Conservation (phyloP, 1,140 invertebrate species). For the Leptinotarsa texana region DNA sequence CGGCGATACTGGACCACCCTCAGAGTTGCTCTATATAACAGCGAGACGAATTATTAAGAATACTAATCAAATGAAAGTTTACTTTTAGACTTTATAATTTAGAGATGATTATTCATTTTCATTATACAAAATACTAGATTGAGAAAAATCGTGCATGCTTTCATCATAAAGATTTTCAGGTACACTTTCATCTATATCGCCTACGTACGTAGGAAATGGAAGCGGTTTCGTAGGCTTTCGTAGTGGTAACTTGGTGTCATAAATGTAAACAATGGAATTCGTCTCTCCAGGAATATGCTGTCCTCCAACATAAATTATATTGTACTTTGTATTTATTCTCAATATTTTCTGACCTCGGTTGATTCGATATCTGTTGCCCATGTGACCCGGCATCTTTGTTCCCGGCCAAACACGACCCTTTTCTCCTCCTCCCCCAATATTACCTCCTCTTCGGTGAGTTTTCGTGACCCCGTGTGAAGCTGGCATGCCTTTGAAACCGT, state of each 20-base stretch:
- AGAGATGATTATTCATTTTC: slow-evolving; percentile 52
- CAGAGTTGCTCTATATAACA: no score
- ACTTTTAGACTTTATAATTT: background rate
- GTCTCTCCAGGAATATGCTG: slow-evolving; percentile 77
- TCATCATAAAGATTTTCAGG: slow-evolving; percentile 75
- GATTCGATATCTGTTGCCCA: slow-evolving; percentile 83
- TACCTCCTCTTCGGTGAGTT: slow-evolving; percentile 89
- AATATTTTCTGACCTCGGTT: slow-evolving; percentile 79
- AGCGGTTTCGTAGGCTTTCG: slow-evolving; percentile 65
- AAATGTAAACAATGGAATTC: slow-evolving; percentile 80
- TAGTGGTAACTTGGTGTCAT: slow-evolving; percentile 74
- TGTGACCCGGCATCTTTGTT: slow-evolving; percentile 95
- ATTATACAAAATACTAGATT: slow-evolving; percentile 70
- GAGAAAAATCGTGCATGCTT: slow-evolving; percentile 70
- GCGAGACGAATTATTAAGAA: no score
- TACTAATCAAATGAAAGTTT: background rate
- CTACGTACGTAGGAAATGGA: slow-evolving; percentile 80
- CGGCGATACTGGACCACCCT: no score
- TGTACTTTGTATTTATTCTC: slow-evolving; percentile 91
- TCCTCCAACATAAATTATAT: slow-evolving; percentile 89
- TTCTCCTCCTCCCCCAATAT: slow-evolving; percentile 82
- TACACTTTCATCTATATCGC: slow-evolving; percentile 60
- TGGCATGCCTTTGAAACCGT: slow-evolving; percentile 93
- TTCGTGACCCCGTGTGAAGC: slow-evolving; percentile 93
- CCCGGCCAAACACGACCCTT: slow-evolving; percentile 91